A percentile compares a stretch with the other conserved stretches of the same genome.
Conservation (phyloP, 2,888 invertebrate species). For the Zygothrica quintamaculata region DNA sequence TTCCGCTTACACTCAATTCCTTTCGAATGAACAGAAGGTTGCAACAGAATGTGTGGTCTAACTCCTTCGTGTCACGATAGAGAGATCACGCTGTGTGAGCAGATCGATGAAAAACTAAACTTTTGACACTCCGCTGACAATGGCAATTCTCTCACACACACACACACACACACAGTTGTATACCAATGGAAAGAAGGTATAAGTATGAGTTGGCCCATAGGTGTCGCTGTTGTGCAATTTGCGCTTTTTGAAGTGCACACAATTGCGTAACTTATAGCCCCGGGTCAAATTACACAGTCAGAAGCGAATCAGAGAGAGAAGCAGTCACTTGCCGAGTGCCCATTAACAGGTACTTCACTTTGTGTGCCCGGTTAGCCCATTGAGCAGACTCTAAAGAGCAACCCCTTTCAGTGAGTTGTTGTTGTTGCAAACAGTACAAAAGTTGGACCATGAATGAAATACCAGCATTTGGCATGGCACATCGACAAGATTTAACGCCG, state of each 20-base stretch:
- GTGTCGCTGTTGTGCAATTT: conserved; percentile 78
- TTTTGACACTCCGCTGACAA: conserved; percentile 56
- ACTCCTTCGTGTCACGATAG: conserved; percentile 11
- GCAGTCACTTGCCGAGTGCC: conserved; percentile 74
- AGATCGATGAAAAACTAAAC: conserved; percentile 7
- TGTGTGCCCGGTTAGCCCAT: conserved; percentile 18
- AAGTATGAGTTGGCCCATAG: conserved; percentile 40
- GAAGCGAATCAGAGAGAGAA: conserved; percentile 1
- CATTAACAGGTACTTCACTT: conserved; percentile 83
- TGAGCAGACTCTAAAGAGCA: conserved; percentile 17
- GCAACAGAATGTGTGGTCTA: no score
- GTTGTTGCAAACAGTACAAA: no score
- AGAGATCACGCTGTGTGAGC: background rate
- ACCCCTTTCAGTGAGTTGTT: no score
- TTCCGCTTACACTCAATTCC: no score
- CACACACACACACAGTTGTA: background rate
- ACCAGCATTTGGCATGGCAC: conserved; percentile 82
- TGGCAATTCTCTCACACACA: conserved; percentile 41
- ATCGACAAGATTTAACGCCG: conserved; percentile 72
- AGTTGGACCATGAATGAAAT: conserved; percentile 63
- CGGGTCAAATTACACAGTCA: conserved; percentile 82
- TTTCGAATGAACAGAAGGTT: no score
- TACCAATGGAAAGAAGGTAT: background rate
- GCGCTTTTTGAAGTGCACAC: conserved; percentile 75
- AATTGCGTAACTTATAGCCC: conserved; percentile 82